Base-by-base conservation (phyloP, 2,113 vertebrate species). In the Aphelocoma coerulescens region DNA sequence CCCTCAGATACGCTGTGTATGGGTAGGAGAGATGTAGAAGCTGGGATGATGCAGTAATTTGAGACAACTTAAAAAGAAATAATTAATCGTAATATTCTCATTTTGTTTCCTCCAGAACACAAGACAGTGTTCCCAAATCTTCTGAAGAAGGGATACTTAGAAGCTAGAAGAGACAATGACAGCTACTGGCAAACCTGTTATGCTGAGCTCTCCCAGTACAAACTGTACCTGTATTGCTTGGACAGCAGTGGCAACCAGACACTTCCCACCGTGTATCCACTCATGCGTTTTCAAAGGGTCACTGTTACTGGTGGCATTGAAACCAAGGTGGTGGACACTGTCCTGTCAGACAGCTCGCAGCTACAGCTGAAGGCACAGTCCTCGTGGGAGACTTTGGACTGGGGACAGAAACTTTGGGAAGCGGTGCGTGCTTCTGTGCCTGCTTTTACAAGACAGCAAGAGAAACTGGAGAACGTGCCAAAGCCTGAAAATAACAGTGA, bases 401-500 rank as follows among this genome's bases (percentile, higher is more conserved):
- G 99, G 99, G 98, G 98, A 9, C 97, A 98, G 91, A 97, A 99
- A 62, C 98, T 99, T n/a, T 99, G 98, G 99, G 98, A 99, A 92
- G 98, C 94, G 0, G 98, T 99, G 37, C 98, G 98, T 46, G 97
- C 98, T 3, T 93, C 98, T 7, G 77, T 93, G 52, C 97, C 98
- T 62, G 92, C 97, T 75, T 98, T 96, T 37, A 28, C 96, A 14
- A 97, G 78, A 28, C 96, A 93, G 55, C 89, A 97, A 85, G 97
- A 97, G 30, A 96, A 97, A 67, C 75, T 97, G 93, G 96, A 96
- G 52, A 96, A 96, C 59, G 90, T 94, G 23, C 94, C 97, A 22
- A 97, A 96, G 37, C 89, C 97, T 22, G 39, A 96, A 39, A 91
- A 85, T 88, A 96, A 92, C 62, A 92, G 63, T 69, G 97, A 85